These are phyloP conservation scores for Berghia stephanieae DNA, from an alignment of 1,140 invertebrate genomes.

Conservation along the genomic window DNA sequence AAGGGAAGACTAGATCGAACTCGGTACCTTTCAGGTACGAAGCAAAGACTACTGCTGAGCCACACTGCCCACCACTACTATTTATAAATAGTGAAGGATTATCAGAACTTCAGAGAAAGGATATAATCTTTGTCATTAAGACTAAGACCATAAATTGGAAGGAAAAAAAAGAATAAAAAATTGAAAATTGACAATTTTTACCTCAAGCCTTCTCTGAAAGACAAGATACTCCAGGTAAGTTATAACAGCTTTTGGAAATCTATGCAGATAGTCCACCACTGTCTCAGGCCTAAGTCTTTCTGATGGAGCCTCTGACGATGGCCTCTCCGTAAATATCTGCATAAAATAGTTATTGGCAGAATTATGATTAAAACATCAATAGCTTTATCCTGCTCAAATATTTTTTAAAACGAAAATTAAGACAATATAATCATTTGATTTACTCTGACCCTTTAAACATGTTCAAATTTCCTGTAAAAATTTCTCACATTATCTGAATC, in stretches of 20 bases:
- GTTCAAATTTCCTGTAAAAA: no score
- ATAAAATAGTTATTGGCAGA: conserved; percentile 34
- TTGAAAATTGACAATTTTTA: conserved; percentile 23
- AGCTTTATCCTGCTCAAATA: no score
- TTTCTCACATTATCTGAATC: no score
- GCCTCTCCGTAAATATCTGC: conserved; percentile 67
- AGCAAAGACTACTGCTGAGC: no score
- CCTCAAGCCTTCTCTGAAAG: conserved; percentile 59
- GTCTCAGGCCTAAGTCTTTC: conserved; percentile 66
- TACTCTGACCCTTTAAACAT: no score
- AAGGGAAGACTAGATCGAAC: no score
- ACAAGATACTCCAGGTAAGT: conserved; percentile 69
- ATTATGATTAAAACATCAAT: no score
- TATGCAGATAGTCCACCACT: conserved; percentile 66
- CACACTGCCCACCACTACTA: no score
- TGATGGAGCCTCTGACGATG: conserved; percentile 53
- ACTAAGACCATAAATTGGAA: not conserved
- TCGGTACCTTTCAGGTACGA: no score
- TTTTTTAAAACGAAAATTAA: no score
- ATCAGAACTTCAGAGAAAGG: conserved; percentile 43
- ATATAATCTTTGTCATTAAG: no score
- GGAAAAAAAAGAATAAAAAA: not conserved
- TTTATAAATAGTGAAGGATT: conserved; percentile 25
- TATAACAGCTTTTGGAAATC: conserved; percentile 67
- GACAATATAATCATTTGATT: no score